Conservation (phyloP, 1,140 invertebrate genomes). For the Phthorimaea operculella region DNA sequence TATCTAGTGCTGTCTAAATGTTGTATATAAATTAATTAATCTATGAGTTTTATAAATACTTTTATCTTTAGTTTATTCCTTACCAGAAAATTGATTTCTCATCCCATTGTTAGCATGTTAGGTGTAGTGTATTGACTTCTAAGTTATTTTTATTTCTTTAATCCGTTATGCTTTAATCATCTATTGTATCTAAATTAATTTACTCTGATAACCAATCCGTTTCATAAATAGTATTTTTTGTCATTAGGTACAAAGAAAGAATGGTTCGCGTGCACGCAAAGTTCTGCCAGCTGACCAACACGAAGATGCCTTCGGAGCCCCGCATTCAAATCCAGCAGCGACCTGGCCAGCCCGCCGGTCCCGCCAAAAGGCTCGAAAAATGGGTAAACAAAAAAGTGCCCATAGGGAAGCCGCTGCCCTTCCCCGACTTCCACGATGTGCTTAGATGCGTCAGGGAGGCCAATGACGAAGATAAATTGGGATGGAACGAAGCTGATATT, state of each 20-base stretch:
- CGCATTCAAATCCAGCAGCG: constrained; percentile 42
- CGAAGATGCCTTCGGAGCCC: constrained; percentile 58
- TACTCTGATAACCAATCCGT: too few species aligned
- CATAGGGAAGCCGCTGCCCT: constrained; percentile 47
- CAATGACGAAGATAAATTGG: constrained; percentile 46
- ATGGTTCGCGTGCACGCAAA: constrained; percentile 51
- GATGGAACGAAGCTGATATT: constrained; percentile 51
- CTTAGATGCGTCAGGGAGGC: constrained; percentile 47
- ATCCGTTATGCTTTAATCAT: too few species aligned
- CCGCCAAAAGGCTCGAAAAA: constrained; percentile 43
- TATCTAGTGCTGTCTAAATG: too few species aligned
- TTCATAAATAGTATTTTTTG: not conserved
- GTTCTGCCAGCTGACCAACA: constrained; percentile 54
- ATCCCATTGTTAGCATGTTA: too few species aligned
- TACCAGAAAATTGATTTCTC: too few species aligned
- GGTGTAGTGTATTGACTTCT: too few species aligned
- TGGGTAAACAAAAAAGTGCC: constrained; percentile 58
- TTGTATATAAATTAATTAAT: too few species aligned
- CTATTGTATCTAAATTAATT: too few species aligned
- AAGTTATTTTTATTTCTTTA: too few species aligned
- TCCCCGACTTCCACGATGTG: constrained; percentile 60
- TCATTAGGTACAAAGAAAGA: constrained; percentile 54
- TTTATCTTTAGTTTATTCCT: too few species aligned
- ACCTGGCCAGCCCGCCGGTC: constrained; percentile 38
- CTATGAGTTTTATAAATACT: too few species aligned